Conservation (phyloP, 2,888 invertebrate species). For the Ferdinandea cuprea region DNA sequence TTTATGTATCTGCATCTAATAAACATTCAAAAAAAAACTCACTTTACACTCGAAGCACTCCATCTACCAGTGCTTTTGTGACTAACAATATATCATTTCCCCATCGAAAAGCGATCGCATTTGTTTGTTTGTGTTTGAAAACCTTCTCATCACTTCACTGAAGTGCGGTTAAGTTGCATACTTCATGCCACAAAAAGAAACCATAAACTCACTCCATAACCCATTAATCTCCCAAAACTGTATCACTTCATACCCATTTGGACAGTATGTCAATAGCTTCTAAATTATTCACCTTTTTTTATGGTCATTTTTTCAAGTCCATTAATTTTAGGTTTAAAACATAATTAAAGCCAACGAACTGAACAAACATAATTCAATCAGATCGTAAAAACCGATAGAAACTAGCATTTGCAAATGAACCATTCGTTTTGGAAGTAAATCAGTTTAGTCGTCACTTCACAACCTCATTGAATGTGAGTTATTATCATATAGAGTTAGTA, state of each 20-base stretch:
- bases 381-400: neutral
- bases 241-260: neutral
- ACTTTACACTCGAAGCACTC: too few relatives aligned
- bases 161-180: neutral
- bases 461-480: neutral
- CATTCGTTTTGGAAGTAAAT: constrained; percentile 19
- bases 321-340: constrained; percentile 15
- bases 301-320: constrained; percentile 20
- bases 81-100: too few relatives aligned
- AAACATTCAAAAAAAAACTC: too few relatives aligned
- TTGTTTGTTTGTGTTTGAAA: too few relatives aligned
- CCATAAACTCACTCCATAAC: too few relatives aligned
- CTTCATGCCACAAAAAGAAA: neutral
- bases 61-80: too few relatives aligned
- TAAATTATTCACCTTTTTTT: constrained; percentile 26
- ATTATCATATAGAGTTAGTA: neutral
- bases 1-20: too few relatives aligned
- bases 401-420: constrained; percentile 15
- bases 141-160: too few relatives aligned
- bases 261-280: constrained; percentile 3
- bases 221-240: neutral
- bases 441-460: constrained; percentile 10
- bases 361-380: constrained; percentile 18
- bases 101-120: too few relatives aligned
- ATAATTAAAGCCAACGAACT: constrained; percentile 30